A percentile compares a stretch with the other conserved stretches of the same genome.
Evolutionary conservation across 2,888 invertebrate species (phyloP).

Genomic region (Synergus japonicus): DNA sequence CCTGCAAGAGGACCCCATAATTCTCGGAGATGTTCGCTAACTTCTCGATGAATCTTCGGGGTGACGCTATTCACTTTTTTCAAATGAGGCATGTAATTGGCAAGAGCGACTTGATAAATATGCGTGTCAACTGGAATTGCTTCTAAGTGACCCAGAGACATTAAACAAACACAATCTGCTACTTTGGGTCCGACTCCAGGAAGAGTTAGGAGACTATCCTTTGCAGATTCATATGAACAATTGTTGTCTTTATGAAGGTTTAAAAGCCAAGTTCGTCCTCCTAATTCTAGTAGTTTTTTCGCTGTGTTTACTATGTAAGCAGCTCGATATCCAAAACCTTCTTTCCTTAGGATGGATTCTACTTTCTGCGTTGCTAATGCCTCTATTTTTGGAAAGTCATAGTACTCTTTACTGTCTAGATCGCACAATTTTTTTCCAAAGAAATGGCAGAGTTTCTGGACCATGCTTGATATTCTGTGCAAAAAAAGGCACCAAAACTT

Average conservation of each 20-base stretch:
- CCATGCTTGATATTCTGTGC: conserved; percentile 91
- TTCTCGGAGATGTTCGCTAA: conserved; percentile 88
- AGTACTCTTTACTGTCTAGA: conserved; percentile 83
- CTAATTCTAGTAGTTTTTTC: conserved; percentile 82
- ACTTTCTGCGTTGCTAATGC: conserved; percentile 81
- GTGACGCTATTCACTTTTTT: conserved; percentile 87
- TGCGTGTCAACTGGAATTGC: conserved; percentile 98
- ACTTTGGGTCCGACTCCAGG: conserved; percentile 97
- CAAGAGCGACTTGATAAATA: conserved; percentile 92
- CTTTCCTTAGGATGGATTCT: conserved; percentile 84
- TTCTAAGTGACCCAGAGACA: conserved; percentile 93
- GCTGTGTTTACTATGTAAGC: conserved; percentile 90
- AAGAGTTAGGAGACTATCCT: conserved; percentile 85
- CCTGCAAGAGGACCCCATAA: conserved; percentile 93
- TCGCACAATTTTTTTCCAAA: conserved; percentile 89
- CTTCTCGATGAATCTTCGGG: conserved; percentile 90
- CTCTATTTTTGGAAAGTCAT: conserved; percentile 89
- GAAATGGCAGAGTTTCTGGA: conserved; percentile 89
- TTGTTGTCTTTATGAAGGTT: conserved; percentile 79
- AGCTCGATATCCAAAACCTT: conserved; percentile 93
- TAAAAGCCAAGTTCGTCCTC: conserved; percentile 86
- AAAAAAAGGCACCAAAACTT: conserved; percentile 14
- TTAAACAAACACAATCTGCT: conserved; percentile 97
- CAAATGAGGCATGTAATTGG: conserved; percentile 89
- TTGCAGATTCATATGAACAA: conserved; percentile 86